Base-by-base conservation (phyloP, 2,888 invertebrate genomes). In the Ochropacha duplaris region DNA sequence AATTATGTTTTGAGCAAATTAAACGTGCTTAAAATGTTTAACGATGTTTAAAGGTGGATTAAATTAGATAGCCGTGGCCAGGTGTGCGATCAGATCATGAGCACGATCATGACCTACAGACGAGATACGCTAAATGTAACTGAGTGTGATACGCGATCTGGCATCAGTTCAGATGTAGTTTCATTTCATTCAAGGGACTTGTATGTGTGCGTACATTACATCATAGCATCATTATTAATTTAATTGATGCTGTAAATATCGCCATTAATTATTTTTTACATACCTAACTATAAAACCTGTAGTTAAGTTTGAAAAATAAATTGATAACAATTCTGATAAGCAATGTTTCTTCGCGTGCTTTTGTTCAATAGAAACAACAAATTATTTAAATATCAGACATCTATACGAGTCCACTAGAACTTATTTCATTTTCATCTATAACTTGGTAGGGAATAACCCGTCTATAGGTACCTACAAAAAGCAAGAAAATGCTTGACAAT, bases 101-200 rank as follows among this genome's bases (percentile, higher is more conserved):
- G 64, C 64, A 60, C 81, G 87, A 74, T 88, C 88, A 78, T 90
- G 90, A 90, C 90, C 91, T 88, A 89, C 85, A 88, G 82, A 11
- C 52, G 44, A 79, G 80, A 71, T 77, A 44, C 74, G 76, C 80
- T 84, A 84, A 86, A 82, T 87, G 76, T 75, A 73, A 69, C 70
- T 69, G 72, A 72, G 71, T 65, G 76, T 79, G 86, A 85, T 84
- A 72, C 66, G 86, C 69, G 74, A 66, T 72, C 84, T 91, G 91
- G 91, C 91, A 87, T 52, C 26, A 22, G 77, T 82, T 85, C 85
- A 83, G 83, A 85, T 80, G 76, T 74, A 69, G 76, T 73, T 88
- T 87, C 90, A 90, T 73, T 88, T 87, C 90, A 90, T 90, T 90
- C 88, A 88, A 73, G 70, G 74, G 71, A 69, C 67, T 66, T 71